Percentiles rank a stretch among this genome's conserved stretches.
Evolutionary conservation across 2,797 vertebrate genomes (phyloP).

Genomic region (Oophaga sylvatica): DNA sequence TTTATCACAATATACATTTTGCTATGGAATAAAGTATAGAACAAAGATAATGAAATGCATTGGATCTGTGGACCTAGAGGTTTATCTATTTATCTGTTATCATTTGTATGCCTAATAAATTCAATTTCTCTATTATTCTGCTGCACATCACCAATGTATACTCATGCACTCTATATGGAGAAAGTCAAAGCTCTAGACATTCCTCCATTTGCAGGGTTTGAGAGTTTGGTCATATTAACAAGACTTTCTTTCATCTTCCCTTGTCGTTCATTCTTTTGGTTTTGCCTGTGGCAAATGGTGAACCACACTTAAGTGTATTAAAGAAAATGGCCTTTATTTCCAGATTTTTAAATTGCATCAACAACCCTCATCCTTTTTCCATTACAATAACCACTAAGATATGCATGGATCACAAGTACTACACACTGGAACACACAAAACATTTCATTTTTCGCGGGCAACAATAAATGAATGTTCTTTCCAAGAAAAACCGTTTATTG

Average conservation of each 20-base stretch:
- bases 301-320: slow-evolving; percentile 52
- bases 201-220: slow-evolving; percentile 23
- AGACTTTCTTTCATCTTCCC: slow-evolving; percentile 33
- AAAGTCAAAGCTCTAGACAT: neutral
- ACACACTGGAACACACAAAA: slow-evolving; percentile 31
- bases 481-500: slow-evolving; percentile 47
- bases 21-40: no score
- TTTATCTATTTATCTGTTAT: no score
- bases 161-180: neutral
- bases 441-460: slow-evolving; percentile 42
- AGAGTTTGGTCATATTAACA: slow-evolving; percentile 27
- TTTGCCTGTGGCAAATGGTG: slow-evolving; percentile 53
- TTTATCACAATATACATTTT: no score
- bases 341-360: slow-evolving; percentile 34
- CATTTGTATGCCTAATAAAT: neutral
- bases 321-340: slow-evolving; percentile 43
- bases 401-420: slow-evolving; percentile 32
- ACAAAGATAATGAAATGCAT: no score
- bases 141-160: neutral
- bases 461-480: slow-evolving; percentile 46
- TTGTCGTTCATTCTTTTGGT: slow-evolving; percentile 51
- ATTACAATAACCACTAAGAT: slow-evolving; percentile 52
- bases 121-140: neutral
- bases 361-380: slow-evolving; percentile 38
- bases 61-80: no score